Conservation (phyloP, 2,888 invertebrate genomes). For the Chaetoderma sp. region DNA sequence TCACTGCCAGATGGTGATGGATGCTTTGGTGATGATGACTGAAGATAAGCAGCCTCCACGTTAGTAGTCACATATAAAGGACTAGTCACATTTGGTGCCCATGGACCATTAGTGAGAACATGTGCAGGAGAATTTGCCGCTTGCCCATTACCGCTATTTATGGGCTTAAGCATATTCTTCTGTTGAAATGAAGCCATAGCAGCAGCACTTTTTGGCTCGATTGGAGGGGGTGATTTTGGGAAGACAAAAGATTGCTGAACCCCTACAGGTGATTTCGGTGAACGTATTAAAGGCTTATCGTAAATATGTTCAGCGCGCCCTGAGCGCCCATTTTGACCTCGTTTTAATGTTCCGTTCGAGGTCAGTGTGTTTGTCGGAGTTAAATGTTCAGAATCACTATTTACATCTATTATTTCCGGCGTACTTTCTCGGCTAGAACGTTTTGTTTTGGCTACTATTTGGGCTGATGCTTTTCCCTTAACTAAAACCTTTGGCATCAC, state of each 20-base stretch:
- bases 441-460: slow-evolving; percentile 58
- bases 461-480: slow-evolving; percentile 72
- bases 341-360: too few relatives aligned
- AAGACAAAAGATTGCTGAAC: slow-evolving; percentile 34
- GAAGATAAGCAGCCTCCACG: slow-evolving; percentile 34
- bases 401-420: slow-evolving; percentile 53
- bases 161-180: too few relatives aligned
- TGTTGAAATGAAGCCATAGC: too few relatives aligned
- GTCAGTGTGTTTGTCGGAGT: too few relatives aligned
- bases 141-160: too few relatives aligned
- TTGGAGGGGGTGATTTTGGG: slow-evolving; percentile 36
- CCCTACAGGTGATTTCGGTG: slow-evolving; percentile 37
- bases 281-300: slow-evolving; percentile 48
- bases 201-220: too few relatives aligned
- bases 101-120: too few relatives aligned
- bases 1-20: slow-evolving; percentile 3
- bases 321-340: too few relatives aligned
- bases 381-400: too few relatives aligned
- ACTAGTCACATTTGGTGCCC: slow-evolving; percentile 35
- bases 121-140: too few relatives aligned
- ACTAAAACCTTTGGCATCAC: slow-evolving; percentile 86
- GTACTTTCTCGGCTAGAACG: slow-evolving; percentile 54
- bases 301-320: slow-evolving; percentile 57
- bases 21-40: slow-evolving; percentile 41
- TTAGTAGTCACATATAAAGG: slow-evolving; percentile 43